A percentile compares a stretch with the other conserved stretches of the same genome.
Conservation (phyloP, 2,797 vertebrate species). For the Microctenopoma stevenorrisi region DNA sequence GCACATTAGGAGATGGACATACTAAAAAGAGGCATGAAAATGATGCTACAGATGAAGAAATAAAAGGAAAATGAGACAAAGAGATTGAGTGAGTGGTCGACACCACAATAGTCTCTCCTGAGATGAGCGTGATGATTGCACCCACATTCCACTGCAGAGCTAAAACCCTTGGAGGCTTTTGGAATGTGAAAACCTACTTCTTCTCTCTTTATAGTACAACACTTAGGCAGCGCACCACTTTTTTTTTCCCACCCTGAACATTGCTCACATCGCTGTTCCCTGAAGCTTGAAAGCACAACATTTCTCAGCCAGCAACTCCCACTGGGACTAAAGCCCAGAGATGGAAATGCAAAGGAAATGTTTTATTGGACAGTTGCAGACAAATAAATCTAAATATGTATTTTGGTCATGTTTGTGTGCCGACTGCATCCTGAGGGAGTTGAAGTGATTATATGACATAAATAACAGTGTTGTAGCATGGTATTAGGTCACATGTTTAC, state of each 20-base stretch:
- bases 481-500: slow-evolving; percentile 81
- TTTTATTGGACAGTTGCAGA: slow-evolving; percentile 88
- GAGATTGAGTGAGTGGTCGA: slow-evolving; percentile 65
- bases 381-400: slow-evolving; percentile 90
- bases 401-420: slow-evolving; percentile 85
- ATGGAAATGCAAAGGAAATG: slow-evolving; percentile 84
- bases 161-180: slow-evolving; percentile 77
- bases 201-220: slow-evolving; percentile 79
- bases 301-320: slow-evolving; percentile 85
- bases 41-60: slow-evolving; percentile 42
- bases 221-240: slow-evolving; percentile 74
- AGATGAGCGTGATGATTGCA: slow-evolving; percentile 80
- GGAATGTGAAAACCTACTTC: slow-evolving; percentile 77
- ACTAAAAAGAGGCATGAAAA: slow-evolving; percentile 37
- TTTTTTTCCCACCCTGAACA: slow-evolving; percentile 74
- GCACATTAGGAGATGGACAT: slow-evolving; percentile 36
- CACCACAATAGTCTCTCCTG: slow-evolving; percentile 64
- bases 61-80: slow-evolving; percentile 60
- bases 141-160: slow-evolving; percentile 71
- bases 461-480: slow-evolving; percentile 80
- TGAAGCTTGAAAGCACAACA: slow-evolving; percentile 86
- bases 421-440: slow-evolving; percentile 77
- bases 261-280: slow-evolving; percentile 85
- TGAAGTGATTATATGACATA: slow-evolving; percentile 84
- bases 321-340: slow-evolving; percentile 82